Base-by-base conservation (phyloP, 2,888 invertebrate genomes). In the Cryptocephalus primarius region DNA sequence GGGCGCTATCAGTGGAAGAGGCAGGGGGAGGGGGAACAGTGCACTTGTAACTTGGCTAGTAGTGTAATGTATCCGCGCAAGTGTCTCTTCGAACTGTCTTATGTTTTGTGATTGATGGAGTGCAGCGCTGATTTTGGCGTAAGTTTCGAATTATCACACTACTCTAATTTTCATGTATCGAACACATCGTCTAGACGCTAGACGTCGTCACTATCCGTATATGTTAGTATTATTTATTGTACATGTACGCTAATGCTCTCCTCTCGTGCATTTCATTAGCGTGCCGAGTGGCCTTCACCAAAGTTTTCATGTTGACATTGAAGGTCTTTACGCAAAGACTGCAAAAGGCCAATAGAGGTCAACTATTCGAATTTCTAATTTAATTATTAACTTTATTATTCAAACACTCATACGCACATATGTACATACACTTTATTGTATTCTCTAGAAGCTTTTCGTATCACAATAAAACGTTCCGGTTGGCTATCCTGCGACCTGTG, bases 21-120 rank as follows among this genome's bases (percentile, higher is more conserved):
- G 60, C 54, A 56, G 65, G 65, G 67, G 68, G 66, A 43, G 65
- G 67, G 67, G 66, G 44, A 47, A 63, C 65, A 67, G 67, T 68
- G 68, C 69, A 70, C 70, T 70, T 70, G 69, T 69, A 69, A 69
- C 68, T 69, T 69, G 67, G 69, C 66, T 68, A 69, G 68, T 70
- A 69, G 69, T 70, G 69, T 68, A 66, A 70, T 69, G 68, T 67
- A 70, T 67, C 62, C 66, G 68, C 65, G 69, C 68, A 68, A 69
- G 68, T 69, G 67, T 66, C 64, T 67, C 60, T 61, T 34, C 61
- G 60, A 66, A 65, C 63, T 65, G 64, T 67, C 63, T 59, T 61
- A 66, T 66, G 67, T 66, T 67, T 67, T 67, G 67, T 68, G 67
- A 64, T 61, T 64, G 60, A 63, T 62, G 57, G 66, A 45, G 66